Evolutionary conservation across 2,888 invertebrate species (phyloP), one percentile per base, ranked within the genome.

Genomic region (Gisinianus flammeolus): DNA sequence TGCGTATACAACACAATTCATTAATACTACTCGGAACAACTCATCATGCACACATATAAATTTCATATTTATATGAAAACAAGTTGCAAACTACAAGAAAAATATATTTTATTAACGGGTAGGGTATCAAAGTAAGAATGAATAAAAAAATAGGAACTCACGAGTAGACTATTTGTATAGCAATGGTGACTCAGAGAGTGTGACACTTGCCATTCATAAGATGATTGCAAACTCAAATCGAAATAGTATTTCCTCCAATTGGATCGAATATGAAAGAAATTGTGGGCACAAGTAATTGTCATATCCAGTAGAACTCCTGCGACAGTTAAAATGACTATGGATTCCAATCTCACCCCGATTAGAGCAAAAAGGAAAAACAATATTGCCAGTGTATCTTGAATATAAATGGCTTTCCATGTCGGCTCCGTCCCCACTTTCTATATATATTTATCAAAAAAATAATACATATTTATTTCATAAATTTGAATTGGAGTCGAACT

Each of bases 171-270:
- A 79, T 86, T 86, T 3, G 86, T 81, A 79, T 79, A 86, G 56
- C 85, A 35, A 69, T 86, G 86, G 79, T 86, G 86, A 64, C 85
- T 85, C 8, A 86, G 79, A 6, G 82, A 85, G 71, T 86, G 86
- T 8, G 83, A 83, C 24, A 86, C 82, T 19, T 85, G 79, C 85
- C 85, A 86, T 52, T 86, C 85, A n/a, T 83, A 82, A 0, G 85
- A 85, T 0, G 85, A 85, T 56, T 85, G 62, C 19, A 84, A 71
- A 22, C 82, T 73, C 68, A 86, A 72, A 78, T 86, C 86, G 77
- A 85, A 85, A 69, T 83, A 84, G 79, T 83, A 85, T 83, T 83
- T 85, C 26, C 86, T 70, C 83, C 83, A 85, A 68, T 79, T 85
- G 79, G 86, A 85, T 22, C 79, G 78, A 72, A 85, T 80, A 76